Base-by-base conservation (phyloP, 2,113 vertebrate genomes). In the Vidua chalybeata region DNA sequence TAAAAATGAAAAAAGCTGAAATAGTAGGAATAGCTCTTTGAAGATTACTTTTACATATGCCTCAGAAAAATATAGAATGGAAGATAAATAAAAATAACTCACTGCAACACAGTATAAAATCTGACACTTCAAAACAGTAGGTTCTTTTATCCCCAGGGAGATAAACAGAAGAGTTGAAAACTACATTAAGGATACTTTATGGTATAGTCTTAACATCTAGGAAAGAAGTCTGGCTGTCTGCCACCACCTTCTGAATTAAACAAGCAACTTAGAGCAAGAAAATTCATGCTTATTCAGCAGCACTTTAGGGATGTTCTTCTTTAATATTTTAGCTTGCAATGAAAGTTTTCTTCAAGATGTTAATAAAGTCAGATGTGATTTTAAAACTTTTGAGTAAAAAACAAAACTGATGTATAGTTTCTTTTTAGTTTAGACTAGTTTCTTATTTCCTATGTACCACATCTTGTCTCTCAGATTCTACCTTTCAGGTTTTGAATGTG, bases 131-230 rank as follows among this genome's bases (percentile, higher is more conserved):
- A 93, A 97, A 98, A 96, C 85, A 95, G 74, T 85, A 87, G 55
- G 51, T 94, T 97, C 97, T 95, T 97, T 96, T 96, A 91, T 97
- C 96, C 90, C 90, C 45, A 18, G 63, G 52, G 95, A 97, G 95
- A 97, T 96, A 98, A 98, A 97, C 87, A 97, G 95, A 97, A 96
- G 90, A 86, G 95, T 91, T 96, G 94, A 97, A 98, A 97, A 96
- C 75, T 82, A 84, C 73, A 96, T 97, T 97, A 97, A 62, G 93
- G 91, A 95, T 97, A 95, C 97, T 97, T 97, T 97, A 97, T 97
- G 95, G 90, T 76, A 66, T 62, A 86, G 71, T 51, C 66, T 96
- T 97, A 97, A 97, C 89, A 90, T 93, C 90, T 74, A 80, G 84
- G 78, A 94, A 93, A 71, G 85, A 97, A 96, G 87, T 91, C 86